phyloP scores from a whole-genome alignment of 2,113 vertebrate species.

The Notothenia rossii region DNA sequence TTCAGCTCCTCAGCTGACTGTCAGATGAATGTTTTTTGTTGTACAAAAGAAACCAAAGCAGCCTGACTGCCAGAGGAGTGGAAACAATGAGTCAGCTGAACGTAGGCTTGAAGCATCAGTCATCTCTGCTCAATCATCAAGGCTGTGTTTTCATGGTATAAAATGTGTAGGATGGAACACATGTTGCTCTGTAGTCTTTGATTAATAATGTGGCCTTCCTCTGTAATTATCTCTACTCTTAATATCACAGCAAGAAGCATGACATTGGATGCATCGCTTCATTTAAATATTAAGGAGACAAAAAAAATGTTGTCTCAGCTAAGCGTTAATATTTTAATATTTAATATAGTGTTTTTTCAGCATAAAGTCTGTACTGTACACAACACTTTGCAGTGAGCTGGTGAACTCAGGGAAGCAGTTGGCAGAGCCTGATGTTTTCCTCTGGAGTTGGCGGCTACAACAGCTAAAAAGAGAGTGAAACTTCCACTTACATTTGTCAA shows the following conservation, averaged over 20 bases:
- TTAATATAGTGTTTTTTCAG: neutral
- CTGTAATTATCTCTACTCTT: conserved; percentile 10
- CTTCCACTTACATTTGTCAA: neutral
- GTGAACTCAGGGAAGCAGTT: neutral
- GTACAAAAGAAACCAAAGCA: neutral
- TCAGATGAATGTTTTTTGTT: conserved; percentile 29
- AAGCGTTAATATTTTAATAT: conserved; percentile 17
- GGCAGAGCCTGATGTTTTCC: too few relatives aligned
- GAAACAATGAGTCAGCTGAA: conserved; percentile 32
- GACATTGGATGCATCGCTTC: conserved; percentile 16
- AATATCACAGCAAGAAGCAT: neutral
- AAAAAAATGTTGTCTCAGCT: neutral
- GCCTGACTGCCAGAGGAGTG: conserved; percentile 7
- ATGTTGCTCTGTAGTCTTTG: neutral
- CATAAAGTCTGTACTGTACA: neutral
- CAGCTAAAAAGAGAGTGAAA: neutral
- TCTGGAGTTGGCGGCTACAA: too few relatives aligned
- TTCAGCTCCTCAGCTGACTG: conserved; percentile 10
- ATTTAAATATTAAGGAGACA: conserved; percentile 2
- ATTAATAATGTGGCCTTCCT: neutral
- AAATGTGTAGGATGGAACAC: neutral
- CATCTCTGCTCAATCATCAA: neutral
- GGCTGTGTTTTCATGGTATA: neutral
- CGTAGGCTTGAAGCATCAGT: neutral
- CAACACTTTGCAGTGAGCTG: neutral